A percentile compares a stretch with the other conserved stretches of the same genome.
phyloP scores from a whole-genome alignment of 2,113 vertebrate genomes.

The Gallinago paraguaiae region DNA sequence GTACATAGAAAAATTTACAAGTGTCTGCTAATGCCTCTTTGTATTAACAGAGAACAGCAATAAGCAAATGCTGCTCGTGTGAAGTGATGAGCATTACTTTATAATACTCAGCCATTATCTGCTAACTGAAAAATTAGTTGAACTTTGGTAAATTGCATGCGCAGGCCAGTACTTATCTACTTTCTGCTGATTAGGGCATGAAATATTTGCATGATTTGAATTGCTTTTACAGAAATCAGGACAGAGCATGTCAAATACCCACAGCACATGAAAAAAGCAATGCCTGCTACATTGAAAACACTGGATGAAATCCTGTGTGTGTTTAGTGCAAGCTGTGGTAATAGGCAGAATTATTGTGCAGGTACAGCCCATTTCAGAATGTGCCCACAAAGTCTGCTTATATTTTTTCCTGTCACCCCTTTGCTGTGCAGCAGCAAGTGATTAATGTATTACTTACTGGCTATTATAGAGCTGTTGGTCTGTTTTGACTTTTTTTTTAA shows the following conservation, averaged over 20 bases:
- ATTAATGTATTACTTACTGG: constrained; percentile 30
- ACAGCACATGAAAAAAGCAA: constrained; percentile 7
- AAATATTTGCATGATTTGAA: constrained; percentile 59
- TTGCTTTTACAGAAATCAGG: constrained; percentile 53
- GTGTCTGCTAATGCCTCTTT: constrained; percentile 67
- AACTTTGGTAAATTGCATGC: constrained; percentile 59
- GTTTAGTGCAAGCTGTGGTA: neutral
- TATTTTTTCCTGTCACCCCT: constrained; percentile 9
- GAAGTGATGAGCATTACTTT: constrained; percentile 65
- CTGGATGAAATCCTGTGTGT: neutral
- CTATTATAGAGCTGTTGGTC: neutral
- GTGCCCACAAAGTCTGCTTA: neutral
- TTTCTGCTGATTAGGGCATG: constrained; percentile 60
- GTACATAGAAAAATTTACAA: constrained; percentile 64
- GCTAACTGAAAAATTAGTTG: constrained; percentile 69
- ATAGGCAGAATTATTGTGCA: neutral
- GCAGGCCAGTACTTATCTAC: constrained; percentile 49
- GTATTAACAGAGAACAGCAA: constrained; percentile 55
- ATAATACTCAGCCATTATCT: constrained; percentile 63
- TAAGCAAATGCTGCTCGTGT: constrained; percentile 48
- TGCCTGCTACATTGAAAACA: neutral
- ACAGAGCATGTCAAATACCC: constrained; percentile 38
- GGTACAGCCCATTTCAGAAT: neutral
- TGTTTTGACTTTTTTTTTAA: constrained; percentile 34
- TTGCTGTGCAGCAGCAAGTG: neutral